Evolutionary conservation across 2,797 vertebrate genomes (phyloP), one percentile per base, ranked within the genome.

Genomic region (Discoglossus pictus): DNA sequence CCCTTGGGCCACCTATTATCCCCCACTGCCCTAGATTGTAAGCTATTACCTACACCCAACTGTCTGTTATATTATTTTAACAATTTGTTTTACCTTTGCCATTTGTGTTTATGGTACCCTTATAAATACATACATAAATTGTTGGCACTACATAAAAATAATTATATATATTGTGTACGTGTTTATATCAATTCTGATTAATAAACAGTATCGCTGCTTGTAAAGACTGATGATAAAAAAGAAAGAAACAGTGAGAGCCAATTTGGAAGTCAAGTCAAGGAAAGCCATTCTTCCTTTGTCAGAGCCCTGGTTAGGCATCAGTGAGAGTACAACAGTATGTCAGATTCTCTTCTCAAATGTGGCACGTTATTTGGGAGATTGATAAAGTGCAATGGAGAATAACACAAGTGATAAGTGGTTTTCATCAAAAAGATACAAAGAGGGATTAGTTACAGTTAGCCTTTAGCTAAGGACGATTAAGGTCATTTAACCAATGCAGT

Each of bases 351-450:
- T 58, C 60, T 63, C 43, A 69, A 69, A 69, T 56, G 51, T 62
- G 59, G 59, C 60, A 70, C 20, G 35, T 70, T 70, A 63, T 70
- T 63, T 70, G 31, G 42, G 23, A 70, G 67, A 63, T 70, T 63
- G 60, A 63, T 56, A 70, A 48, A 55, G 51, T 55, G 67, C 60
- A 63, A 56, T 50, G 44, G 43, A 58, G 66, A 55, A 62, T 62
- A 63, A 70, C 43, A 55, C 53, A 35, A 63, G 44, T 56, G 60
- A 63, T 63, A 63, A 63, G 67, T 70, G 59, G 40, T 24, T 63
- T 63, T 56, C 67, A 50, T 56, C 51, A 63, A 16, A 63, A 63
- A 47, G 42, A 61, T 47, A 46, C 40, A 54, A 47, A 50, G 58
- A 39, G 31, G 60, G 61, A 56, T 70, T 63, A 70, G 60, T 39